Conservation (phyloP, 2,113 vertebrate genomes). For the Sitta europaea region DNA sequence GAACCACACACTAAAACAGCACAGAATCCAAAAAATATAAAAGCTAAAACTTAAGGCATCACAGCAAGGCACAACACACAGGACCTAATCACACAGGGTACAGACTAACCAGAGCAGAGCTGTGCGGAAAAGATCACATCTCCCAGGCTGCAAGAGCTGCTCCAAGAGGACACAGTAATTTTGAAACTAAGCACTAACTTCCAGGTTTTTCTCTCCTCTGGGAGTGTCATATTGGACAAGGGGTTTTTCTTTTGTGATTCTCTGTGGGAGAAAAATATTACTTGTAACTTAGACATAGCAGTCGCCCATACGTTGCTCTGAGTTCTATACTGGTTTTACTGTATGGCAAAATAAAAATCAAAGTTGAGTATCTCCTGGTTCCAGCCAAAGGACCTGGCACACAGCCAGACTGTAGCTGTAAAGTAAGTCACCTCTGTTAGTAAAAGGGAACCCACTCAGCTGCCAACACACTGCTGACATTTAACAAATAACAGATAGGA, state of each 20-base stretch:
- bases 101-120: background rate
- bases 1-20: too few species aligned
- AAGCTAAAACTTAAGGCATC: too few species aligned
- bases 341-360: background rate
- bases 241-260: accelerated
- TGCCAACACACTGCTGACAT: background rate
- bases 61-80: background rate
- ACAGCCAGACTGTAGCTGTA: background rate
- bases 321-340: background rate
- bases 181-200: background rate
- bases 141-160: background rate
- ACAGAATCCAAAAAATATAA: too few species aligned
- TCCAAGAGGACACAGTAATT: background rate
- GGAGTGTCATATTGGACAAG: accelerated
- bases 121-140: background rate
- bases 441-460: background rate
- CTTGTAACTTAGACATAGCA: background rate
- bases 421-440: background rate
- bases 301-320: accelerated
- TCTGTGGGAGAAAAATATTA: background rate
- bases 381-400: background rate
- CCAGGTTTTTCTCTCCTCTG: background rate
- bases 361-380: background rate
- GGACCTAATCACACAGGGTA: background rate
- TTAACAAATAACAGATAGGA: background rate